A percentile compares a stretch with the other conserved stretches of the same genome.
phyloP scores from a whole-genome alignment of 2,113 vertebrate species.

The Otocyon megalotis region DNA sequence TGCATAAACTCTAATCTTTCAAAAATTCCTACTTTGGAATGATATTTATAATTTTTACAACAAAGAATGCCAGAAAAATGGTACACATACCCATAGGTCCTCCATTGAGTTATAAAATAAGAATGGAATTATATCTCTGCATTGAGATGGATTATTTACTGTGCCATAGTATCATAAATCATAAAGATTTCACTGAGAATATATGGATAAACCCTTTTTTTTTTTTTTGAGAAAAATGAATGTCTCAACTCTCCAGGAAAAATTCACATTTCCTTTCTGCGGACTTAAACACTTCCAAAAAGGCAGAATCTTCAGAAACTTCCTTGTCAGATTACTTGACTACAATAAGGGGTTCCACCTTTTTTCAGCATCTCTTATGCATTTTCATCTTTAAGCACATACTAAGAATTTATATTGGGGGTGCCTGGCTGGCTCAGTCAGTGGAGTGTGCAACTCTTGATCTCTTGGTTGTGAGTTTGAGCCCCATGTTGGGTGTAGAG shows the following conservation, averaged over 20 bases:
- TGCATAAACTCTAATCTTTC: neutral
- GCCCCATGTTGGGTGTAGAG: neutral
- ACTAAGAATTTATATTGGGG: neutral
- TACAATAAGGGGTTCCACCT: neutral
- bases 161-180: neutral
- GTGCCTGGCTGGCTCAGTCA: neutral
- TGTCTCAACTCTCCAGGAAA: neutral
- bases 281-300: neutral
- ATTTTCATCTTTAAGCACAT: neutral
- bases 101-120: neutral
- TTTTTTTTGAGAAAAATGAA: neutral
- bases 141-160: neutral
- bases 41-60: neutral
- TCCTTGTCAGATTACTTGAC: neutral
- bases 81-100: neutral
- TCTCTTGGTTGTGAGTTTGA: neutral
- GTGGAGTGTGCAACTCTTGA: neutral
- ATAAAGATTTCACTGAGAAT: neutral
- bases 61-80: neutral
- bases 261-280: neutral
- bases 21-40: neutral
- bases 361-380: neutral
- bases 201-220: neutral
- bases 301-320: neutral
- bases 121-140: neutral